Conservation (phyloP, 1,140 invertebrate species). For the Sycophila sp. region DNA sequence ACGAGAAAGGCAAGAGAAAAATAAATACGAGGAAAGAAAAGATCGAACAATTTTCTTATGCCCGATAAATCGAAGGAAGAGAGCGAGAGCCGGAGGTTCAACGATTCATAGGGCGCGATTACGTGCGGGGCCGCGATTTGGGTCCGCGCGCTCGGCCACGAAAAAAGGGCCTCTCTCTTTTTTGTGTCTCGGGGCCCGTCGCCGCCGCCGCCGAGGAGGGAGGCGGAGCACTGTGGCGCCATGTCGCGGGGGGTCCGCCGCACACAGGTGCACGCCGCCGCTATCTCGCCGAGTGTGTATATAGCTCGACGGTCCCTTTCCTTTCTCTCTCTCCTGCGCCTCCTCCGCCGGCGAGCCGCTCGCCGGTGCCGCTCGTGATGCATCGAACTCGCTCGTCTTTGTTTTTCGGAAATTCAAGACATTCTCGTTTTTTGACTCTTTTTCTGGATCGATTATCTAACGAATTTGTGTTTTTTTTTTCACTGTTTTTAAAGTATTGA, state of each 20-base stretch:
- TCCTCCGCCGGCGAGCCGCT: background rate
- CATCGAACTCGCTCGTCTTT: too few relatives aligned
- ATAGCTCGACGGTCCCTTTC: background rate
- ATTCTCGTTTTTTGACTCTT: too few relatives aligned
- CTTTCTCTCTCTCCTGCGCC: conserved; percentile 1
- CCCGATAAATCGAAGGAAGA: conserved; percentile 26
- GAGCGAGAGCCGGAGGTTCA: conserved; percentile 6
- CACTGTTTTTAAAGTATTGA: too few relatives aligned
- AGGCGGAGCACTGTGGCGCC: conserved; percentile 66
- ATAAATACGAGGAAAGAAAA: too few relatives aligned
- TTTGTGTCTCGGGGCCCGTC: conserved; percentile 41
- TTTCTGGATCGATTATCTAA: too few relatives aligned
- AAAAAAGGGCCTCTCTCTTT: conserved; percentile 27
- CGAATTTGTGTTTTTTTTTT: too few relatives aligned
- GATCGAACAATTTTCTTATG: conserved; percentile 19
- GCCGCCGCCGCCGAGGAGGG: conserved; percentile 42
- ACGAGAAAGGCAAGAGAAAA: background rate
- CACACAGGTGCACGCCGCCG: background rate
- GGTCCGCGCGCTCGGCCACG: conserved; percentile 6
- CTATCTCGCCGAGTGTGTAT: background rate
- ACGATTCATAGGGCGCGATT: conserved; percentile 35
- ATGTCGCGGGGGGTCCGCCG: conserved; percentile 65
- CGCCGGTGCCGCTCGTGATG: background rate
- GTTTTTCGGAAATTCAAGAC: too few relatives aligned
- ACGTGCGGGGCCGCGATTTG: conserved; percentile 25